Evolutionary conservation across 2,888 invertebrate genomes (phyloP), one percentile per base, ranked within the genome.

Genomic region (Dorcus hopei): DNA sequence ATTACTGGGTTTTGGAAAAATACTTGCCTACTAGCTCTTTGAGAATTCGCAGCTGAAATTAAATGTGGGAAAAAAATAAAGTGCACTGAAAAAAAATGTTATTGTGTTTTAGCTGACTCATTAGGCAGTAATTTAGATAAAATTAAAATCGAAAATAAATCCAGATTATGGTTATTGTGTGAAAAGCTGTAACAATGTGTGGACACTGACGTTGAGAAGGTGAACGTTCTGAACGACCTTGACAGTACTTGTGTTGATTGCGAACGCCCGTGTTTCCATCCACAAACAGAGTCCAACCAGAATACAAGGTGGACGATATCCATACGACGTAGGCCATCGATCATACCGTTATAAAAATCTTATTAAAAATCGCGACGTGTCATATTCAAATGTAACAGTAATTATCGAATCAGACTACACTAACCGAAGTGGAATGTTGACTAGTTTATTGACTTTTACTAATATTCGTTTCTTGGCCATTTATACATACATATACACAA

Each of bases 161-260:
- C 6, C 26, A 33, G 6, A 33, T 33, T 33, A 4, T 33, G 2
- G 26, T 33, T 33, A 33, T 33, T 6, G 26, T 33, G 26, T 33
- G 26, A 33, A 33, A 33, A 33, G 26, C 26, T 33, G 6, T 33
- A 33, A 33, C 26, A 33, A 33, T 33, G 14, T 47, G 65, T 69
- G 65, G 69, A 65, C 68, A 69, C 68, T 70, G 59, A 55, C 66
- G 64, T 67, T 56, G 54, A 62, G 49, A 66, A 74, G 76, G 76
- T 76, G 74, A 76, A 76, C 64, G 76, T 68, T 74, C 76, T 73
- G 63, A 43, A 62, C 74, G 74, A 75, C 77, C 77, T 77, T 77
- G 76, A 67, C 75, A 75, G 71, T 74, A 72, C 67, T 59, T 61
- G 60, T 61, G 61, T 60, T 55, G 54, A 33, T 33, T 33, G 26